Evolutionary conservation across 2,113 vertebrate species (phyloP), one percentile per base, ranked within the genome.

Genomic region (Genyomyrus donnyi): DNA sequence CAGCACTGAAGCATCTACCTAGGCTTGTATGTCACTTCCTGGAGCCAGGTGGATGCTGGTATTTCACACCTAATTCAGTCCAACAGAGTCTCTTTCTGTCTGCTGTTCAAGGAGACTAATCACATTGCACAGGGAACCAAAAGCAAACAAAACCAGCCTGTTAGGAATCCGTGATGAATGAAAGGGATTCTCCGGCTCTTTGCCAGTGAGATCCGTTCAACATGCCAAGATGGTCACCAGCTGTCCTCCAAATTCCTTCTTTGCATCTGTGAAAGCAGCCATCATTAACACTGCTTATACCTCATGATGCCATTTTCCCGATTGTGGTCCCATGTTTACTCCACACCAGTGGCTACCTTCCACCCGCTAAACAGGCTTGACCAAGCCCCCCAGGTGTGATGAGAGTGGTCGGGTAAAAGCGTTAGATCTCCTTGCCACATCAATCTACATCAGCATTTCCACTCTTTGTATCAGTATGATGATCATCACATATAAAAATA

Each of bases 191-290:
- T 50, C 46, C 24, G 9, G 48, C 21, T 31, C 42, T 27, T 85
- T 85, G 45, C 84, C 84, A n/a, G 21, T 15, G 45, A 86, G 21
- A 50, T 6, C 7, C 21, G n/a, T 15, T 48, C 84, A 49, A 50
- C 46, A 48, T 86, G 48, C 84, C 84, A 86, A 86, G 84, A 86
- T 86, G 84, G 84, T 86, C 21, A 31, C 84, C 84, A 86, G 84
- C 84, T 86, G 84, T 50, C 48, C 84, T 50, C 84, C 5, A 50
- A n/a, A 50, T 86, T 86, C 84, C 48, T 86, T 50, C 24, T 48
- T 21, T 1, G 17, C 46, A 10, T n/a, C 45, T 86, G 45, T 0
- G 24, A 50, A 46, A 50, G 11, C 24, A 5, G 21, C 48, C 84
- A 50, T 86, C 9, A 48, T 86, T 86, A 50, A 27, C 84, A n/a